Evolutionary conservation across 2,888 invertebrate genomes (phyloP).

Genomic region (Ashinkailepas kermadecensis): DNA sequence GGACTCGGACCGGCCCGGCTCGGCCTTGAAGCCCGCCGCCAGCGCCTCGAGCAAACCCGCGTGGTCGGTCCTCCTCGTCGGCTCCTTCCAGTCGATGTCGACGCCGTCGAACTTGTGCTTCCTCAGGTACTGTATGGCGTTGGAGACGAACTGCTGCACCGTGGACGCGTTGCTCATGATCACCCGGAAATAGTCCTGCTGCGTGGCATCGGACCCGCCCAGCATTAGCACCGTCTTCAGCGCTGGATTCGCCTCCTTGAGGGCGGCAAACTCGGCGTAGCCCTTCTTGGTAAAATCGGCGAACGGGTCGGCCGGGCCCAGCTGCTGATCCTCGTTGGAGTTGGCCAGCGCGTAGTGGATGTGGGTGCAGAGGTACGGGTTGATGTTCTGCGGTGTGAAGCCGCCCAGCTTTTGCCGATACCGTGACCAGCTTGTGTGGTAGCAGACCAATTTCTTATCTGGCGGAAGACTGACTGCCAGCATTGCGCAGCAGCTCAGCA

Average conservation of each 20-base stretch:
- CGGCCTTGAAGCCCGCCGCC: neutral
- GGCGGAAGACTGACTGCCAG: no score
- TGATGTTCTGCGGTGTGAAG: conserved; percentile 86
- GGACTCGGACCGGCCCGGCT: neutral
- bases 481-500: no score
- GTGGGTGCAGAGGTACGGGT: conserved; percentile 88
- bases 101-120: neutral
- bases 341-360: conserved; percentile 86
- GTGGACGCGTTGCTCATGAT: neutral
- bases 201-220: neutral
- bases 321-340: conserved; percentile 65
- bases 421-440: neutral
- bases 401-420: neutral
- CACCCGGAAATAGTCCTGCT: neutral
- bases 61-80: neutral
- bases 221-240: neutral
- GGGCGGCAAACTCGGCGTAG: neutral
- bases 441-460: neutral
- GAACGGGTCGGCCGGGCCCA: neutral
- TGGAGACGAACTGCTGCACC: neutral
- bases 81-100: neutral
- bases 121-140: neutral
- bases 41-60: neutral
- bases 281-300: neutral
- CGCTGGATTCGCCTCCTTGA: neutral